Evolutionary conservation across 2,888 invertebrate genomes (phyloP).

Genomic region (Augiades crinisus): DNA sequence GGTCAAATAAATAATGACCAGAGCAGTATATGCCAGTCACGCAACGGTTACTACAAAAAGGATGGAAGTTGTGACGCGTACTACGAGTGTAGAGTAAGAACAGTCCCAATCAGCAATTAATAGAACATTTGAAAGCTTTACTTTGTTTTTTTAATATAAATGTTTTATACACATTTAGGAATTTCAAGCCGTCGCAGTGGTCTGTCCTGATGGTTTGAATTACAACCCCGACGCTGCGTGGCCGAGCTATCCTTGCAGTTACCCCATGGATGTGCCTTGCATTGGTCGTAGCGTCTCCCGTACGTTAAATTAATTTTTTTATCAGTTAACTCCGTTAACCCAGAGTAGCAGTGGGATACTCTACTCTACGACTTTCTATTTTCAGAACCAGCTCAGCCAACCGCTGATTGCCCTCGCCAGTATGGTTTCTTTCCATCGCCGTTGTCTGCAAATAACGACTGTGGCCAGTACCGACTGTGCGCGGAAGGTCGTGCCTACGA

Average conservation of each 20-base stretch:
- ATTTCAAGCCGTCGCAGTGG: slow-evolving; percentile 83
- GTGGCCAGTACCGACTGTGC: slow-evolving; percentile 90
- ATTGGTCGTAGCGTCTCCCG: slow-evolving; percentile 75
- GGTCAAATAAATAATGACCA: slow-evolving; percentile 2
- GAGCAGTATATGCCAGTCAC: slow-evolving; percentile 72
- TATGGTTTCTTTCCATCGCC: slow-evolving; percentile 86
- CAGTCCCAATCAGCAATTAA: background rate
- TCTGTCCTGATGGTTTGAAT: slow-evolving; percentile 87
- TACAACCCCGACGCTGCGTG: slow-evolving; percentile 83
- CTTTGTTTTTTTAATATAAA: background rate
- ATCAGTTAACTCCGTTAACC: too few relatives aligned
- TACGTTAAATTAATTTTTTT: too few relatives aligned
- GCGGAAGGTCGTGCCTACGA: slow-evolving; percentile 82
- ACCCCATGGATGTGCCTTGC: slow-evolving; percentile 88
- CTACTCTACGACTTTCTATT: too few relatives aligned
- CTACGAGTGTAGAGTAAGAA: slow-evolving; percentile 75
- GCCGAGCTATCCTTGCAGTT: slow-evolving; percentile 86
- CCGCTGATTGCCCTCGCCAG: slow-evolving; percentile 88
- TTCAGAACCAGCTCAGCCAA: slow-evolving; percentile 84
- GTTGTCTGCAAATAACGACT: slow-evolving; percentile 56
- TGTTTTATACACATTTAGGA: slow-evolving; percentile 51
- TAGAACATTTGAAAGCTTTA: background rate
- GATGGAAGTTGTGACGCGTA: slow-evolving; percentile 84
- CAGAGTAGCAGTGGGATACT: too few relatives aligned
- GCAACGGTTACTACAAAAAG: slow-evolving; percentile 81